Evolutionary conservation across 2,797 vertebrate species (phyloP), one percentile per base, ranked within the genome.

Genomic region (Coregonus suidteri): DNA sequence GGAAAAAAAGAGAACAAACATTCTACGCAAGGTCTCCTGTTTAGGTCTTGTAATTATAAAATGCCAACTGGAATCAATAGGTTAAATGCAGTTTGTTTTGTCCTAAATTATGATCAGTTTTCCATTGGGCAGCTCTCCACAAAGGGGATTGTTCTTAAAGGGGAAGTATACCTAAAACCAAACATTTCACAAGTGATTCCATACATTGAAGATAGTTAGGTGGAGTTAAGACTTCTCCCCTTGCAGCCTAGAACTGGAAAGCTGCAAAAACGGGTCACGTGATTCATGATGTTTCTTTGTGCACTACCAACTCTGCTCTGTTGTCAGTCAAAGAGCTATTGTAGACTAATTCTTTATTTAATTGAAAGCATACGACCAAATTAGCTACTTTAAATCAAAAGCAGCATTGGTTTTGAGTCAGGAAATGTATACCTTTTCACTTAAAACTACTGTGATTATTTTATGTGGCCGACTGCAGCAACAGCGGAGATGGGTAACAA

Each of bases 1-100:
- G 53, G n/a, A 56, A 25, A 25, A 25, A 25, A 25, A 11, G 77
- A 76, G 75, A 79, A 72, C 14, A 73, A 15, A 83, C 52, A 64
- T 51, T 65, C 20, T 13, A 47, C 71, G 56, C 25, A 35, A 51
- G 20, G 31, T 78, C 53, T 54, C 34, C 71, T 53, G 20, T 71
- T 30, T 53, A 16, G 20, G 37, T 52, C 18, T 20, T 4, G 3
- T 51, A 31, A 25, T 1, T 14, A 6, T 11, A n/a, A 71, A 71
- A 47, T 71, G n/a, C 20, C 13, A 53, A 30, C 56, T 52, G 25
- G 70, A 52, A 20, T 30, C 70, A 53, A 25, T 25, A 25, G 7
- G 6, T 47, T 47, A 25, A 25, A 20, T 53, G 25, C 47, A 34
- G 31, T 2, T 16, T 34, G 31, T 53, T 71, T 71, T 53, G 47